Evolutionary conservation across 2,113 vertebrate species (phyloP).

Genomic region (Psettodes erumei): DNA sequence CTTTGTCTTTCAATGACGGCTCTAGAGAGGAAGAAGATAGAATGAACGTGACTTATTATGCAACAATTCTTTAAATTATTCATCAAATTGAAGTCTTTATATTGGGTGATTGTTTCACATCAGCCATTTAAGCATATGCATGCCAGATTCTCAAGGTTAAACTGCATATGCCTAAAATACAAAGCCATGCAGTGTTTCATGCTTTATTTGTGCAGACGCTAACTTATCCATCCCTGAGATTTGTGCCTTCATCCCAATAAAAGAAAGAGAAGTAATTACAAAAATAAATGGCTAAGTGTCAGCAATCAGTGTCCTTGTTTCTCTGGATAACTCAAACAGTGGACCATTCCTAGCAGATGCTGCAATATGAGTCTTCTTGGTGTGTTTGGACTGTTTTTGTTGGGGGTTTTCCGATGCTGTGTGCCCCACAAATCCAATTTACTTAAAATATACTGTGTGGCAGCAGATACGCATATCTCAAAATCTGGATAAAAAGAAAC

Average conservation of each 20-base stretch:
- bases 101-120: not conserved
- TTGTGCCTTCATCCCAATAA: not conserved
- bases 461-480: not conserved
- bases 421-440: not conserved
- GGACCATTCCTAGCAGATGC: too few species aligned
- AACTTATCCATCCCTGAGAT: not conserved
- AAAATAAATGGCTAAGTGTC: too few species aligned
- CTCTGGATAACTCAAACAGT: not conserved
- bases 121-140: not conserved
- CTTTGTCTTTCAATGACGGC: conserved; percentile 71
- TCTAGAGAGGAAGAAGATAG: conserved; percentile 54
- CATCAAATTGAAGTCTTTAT: not conserved
- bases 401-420: not conserved
- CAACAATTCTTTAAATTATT: not conserved
- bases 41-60: not conserved
- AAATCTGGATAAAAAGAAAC: too few species aligned
- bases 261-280: too few species aligned
- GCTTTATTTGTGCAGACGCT: not conserved
- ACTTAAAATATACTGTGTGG: not conserved
- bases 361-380: too few species aligned
- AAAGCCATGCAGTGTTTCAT: not conserved
- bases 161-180: too few species aligned
- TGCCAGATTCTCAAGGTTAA: not conserved
- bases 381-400: too few species aligned
- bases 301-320: not conserved